These are phyloP conservation scores for Protobothrops flavoviridis DNA, from an alignment of 2,113 vertebrate species.

Conservation along the genomic window DNA sequence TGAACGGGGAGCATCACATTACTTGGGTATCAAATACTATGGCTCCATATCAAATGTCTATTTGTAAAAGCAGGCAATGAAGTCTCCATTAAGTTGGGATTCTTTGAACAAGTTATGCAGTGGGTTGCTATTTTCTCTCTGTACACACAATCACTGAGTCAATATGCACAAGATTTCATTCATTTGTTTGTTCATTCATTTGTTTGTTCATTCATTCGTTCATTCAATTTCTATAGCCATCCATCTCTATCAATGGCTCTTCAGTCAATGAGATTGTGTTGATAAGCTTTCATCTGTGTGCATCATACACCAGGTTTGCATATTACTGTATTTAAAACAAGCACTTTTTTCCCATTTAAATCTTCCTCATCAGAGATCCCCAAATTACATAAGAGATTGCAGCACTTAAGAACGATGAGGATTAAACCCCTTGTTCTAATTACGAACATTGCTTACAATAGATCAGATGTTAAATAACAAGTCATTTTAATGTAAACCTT, in stretches of 20 bases:
- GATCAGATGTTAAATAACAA: conserved; percentile 48
- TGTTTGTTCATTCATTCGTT: neutral
- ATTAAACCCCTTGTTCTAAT: conserved; percentile 48
- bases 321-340: neutral
- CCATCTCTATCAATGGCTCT: neutral
- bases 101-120: neutral
- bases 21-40: neutral
- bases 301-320: neutral
- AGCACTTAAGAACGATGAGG: conserved; percentile 5
- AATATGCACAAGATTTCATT: neutral
- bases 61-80: neutral
- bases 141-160: neutral
- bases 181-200: neutral
- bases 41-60: neutral
- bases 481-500: conserved; percentile 58
- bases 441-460: conserved; percentile 45
- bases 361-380: conserved; percentile 7
- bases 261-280: neutral
- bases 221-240: neutral
- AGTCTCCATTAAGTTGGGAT: neutral
- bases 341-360: neutral
- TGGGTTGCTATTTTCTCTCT: neutral
- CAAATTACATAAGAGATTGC: neutral
- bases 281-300: neutral
- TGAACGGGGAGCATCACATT: neutral